Conservation (phyloP, 2,113 vertebrate genomes). For the Notechis scutatus region DNA sequence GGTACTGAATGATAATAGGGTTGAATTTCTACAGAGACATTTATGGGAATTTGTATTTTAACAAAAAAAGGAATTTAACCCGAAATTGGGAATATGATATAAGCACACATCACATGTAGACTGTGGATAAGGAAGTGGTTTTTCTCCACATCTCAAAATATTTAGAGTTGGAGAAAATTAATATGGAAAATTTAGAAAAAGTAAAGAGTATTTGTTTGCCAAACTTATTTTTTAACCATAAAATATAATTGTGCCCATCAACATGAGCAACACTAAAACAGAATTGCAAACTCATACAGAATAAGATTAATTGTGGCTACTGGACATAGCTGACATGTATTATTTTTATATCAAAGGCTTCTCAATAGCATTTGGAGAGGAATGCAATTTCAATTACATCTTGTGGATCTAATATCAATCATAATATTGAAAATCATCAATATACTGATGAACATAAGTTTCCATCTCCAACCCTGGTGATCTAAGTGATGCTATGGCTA, state of each 20-base stretch:
- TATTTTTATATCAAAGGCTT: neutral
- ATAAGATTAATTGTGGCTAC: neutral
- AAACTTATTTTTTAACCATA: neutral
- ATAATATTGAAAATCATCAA: neutral
- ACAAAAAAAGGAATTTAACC: neutral
- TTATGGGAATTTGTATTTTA: neutral
- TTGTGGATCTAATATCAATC: neutral
- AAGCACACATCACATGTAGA: neutral
- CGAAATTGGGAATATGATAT: neutral
- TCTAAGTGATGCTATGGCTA: neutral
- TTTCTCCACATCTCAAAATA: neutral
- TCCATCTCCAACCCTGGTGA: neutral
- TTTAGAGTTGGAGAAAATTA: neutral
- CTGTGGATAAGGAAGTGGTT: neutral
- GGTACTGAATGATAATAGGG: neutral
- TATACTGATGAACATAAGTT: neutral
- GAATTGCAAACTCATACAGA: neutral
- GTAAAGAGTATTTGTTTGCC: neutral
- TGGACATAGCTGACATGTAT: neutral
- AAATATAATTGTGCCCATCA: neutral
- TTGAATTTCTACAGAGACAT: neutral
- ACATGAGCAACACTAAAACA: neutral
- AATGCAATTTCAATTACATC: neutral
- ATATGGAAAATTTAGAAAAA: neutral
- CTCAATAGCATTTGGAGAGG: neutral